These are phyloP conservation scores for Drosophila trichaetosa DNA, from an alignment of 2,888 invertebrate genomes.

Conservation along the genomic window DNA sequence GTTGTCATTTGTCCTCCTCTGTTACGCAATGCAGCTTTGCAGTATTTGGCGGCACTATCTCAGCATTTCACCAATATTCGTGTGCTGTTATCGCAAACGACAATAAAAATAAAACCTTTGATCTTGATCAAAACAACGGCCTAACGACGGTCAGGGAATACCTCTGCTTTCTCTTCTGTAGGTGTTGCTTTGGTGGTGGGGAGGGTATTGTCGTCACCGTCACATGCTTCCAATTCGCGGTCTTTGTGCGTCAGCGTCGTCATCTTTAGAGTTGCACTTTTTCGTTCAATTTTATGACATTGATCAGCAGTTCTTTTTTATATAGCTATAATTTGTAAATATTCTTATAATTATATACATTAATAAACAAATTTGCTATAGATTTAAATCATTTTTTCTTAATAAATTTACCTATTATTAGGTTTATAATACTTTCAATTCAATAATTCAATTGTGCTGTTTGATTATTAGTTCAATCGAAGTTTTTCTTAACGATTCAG, in stretches of 20 bases:
- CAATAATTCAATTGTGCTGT: neutral
- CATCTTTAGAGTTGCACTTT: conserved; percentile 3
- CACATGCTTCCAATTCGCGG: conserved; percentile 60
- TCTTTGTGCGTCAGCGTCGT: conserved; percentile 67
- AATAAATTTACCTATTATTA: too few relatives aligned
- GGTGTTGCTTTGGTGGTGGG: neutral
- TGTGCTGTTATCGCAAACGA: conserved; percentile 42
- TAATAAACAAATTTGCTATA: neutral
- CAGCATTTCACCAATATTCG: conserved; percentile 33
- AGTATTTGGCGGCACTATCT: conserved; percentile 36
- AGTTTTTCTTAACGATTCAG: too few relatives aligned
- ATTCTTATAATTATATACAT: neutral
- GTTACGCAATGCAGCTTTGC: conserved; percentile 53
- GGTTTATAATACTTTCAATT: neutral
- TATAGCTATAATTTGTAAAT: neutral
- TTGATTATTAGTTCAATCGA: neutral
- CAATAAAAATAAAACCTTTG: conserved; percentile 38
- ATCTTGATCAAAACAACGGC: conserved; percentile 39
- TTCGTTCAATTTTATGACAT: neutral
- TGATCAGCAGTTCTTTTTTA: neutral
- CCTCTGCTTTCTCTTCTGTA: conserved; percentile 37
- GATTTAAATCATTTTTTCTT: neutral
- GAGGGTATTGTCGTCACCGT: conserved; percentile 34
- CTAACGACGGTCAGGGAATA: conserved; percentile 59
- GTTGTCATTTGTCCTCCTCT: conserved; percentile 39